phyloP scores from a whole-genome alignment of 1,140 invertebrate species.

The Dendrolimus kikuchii region DNA sequence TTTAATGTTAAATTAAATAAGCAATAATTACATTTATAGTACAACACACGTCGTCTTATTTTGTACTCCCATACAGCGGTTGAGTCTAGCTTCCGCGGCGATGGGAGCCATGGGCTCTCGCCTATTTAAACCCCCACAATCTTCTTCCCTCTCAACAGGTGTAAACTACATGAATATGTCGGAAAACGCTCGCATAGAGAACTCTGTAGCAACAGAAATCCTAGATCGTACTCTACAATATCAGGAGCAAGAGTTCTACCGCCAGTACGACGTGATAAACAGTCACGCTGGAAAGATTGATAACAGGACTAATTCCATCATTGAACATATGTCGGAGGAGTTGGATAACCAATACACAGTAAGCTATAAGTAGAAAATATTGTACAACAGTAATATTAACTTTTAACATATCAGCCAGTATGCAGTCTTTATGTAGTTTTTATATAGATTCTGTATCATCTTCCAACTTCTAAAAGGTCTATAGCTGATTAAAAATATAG shows the following conservation, averaged over 20 bases:
- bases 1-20: too few species aligned
- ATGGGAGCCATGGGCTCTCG: too few species aligned
- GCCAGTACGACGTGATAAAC: slow-evolving; percentile 34
- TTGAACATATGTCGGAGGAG: slow-evolving; percentile 42
- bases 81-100: too few species aligned
- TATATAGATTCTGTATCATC: background rate
- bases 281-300: slow-evolving; percentile 46
- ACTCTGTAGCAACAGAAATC: slow-evolving; percentile 47
- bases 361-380: too few species aligned
- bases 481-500: background rate
- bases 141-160: slow-evolving; percentile 12
- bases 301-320: slow-evolving; percentile 50
- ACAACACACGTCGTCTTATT: too few species aligned
- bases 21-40: too few species aligned
- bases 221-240: slow-evolving; percentile 40
- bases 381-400: too few species aligned
- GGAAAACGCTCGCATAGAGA: slow-evolving; percentile 43
- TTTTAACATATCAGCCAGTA: too few species aligned
- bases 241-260: slow-evolving; percentile 40
- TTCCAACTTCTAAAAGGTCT: background rate
- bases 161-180: slow-evolving; percentile 36
- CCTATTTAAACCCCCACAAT: too few species aligned
- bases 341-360: slow-evolving; percentile 38
- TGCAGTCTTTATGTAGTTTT: too few species aligned
- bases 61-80: too few species aligned